These are phyloP conservation scores for Leptopilina drosophilae DNA, from an alignment of 2,888 invertebrate genomes.

Conservation along the genomic window DNA sequence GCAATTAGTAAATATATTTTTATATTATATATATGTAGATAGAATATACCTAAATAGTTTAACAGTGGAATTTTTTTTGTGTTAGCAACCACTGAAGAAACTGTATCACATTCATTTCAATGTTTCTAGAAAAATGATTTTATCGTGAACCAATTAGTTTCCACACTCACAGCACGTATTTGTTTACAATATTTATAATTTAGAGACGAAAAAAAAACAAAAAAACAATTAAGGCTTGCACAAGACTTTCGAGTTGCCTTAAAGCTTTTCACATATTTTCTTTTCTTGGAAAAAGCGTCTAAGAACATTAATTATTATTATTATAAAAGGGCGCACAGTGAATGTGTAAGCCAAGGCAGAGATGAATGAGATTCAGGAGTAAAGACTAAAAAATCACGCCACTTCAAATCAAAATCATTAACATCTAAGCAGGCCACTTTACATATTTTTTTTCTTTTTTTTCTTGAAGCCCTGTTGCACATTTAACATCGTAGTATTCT, in stretches of 20 bases:
- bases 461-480: constrained; percentile 17
- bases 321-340: constrained; percentile 2
- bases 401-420: background rate
- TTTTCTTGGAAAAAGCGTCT: constrained; percentile 6
- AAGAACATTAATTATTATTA: constrained; percentile 7
- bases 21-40: constrained; percentile 52
- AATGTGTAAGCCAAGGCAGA: constrained; percentile 39
- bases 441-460: background rate
- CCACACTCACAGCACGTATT: constrained; percentile 50
- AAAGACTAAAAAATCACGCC: constrained; percentile 17
- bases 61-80: constrained; percentile 54
- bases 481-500: constrained; percentile 12
- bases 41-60: constrained; percentile 58
- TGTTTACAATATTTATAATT: constrained; percentile 40
- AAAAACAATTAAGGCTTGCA: constrained; percentile 26
- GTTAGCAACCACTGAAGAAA: constrained; percentile 58
- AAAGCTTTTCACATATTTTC: background rate
- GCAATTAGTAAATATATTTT: constrained; percentile 45
- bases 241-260: background rate
- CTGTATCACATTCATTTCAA: constrained; percentile 72
- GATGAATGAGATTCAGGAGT: constrained; percentile 34
- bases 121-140: constrained; percentile 61
- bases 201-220: background rate
- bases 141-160: constrained; percentile 53
- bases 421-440: constrained; percentile 21